Evolutionary conservation across 37 sponge, comb jelly and placozoan genomes (phyloP).

Genomic region (Spongilla lacustris): DNA sequence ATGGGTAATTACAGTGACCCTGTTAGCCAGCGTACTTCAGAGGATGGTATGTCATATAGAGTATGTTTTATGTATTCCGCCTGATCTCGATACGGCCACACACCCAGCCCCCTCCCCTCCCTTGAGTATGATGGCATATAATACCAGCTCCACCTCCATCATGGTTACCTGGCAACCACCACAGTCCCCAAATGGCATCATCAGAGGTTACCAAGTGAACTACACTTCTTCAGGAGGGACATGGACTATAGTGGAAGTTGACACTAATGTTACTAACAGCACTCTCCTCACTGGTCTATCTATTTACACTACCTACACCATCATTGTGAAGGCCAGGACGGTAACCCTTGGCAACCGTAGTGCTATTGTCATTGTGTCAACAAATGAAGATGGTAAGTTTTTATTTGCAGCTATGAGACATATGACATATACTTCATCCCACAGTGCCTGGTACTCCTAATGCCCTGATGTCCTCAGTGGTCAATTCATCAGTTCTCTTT

Average conservation of each 20-base stretch:
- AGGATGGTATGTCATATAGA: neutral
- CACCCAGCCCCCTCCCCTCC: slow-evolving; percentile 42
- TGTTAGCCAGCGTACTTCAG: slow-evolving; percentile 4
- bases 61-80: neutral
- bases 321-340: slow-evolving; percentile 30
- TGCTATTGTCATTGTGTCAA: slow-evolving; percentile 6
- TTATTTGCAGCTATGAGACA: neutral
- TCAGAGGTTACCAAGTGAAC: slow-evolving; percentile 43
- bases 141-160: slow-evolving; percentile 7
- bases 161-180: slow-evolving; percentile 48
- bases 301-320: slow-evolving; percentile 30
- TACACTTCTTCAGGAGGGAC: neutral
- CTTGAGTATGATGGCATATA: neutral
- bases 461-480: neutral
- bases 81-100: too few relatives aligned
- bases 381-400: slow-evolving; percentile 29
- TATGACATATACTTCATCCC: neutral
- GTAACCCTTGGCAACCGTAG: slow-evolving; percentile 6
- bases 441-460: slow-evolving; percentile 31
- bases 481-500: slow-evolving; percentile 16
- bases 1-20: neutral
- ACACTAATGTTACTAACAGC: neutral
- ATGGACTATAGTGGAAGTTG: neutral
- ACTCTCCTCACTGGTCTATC: slow-evolving; percentile 25
- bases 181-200: slow-evolving; percentile 44